These are phyloP conservation scores for Aleadryas rufinucha DNA, from an alignment of 2,113 vertebrate species.

Conservation along the genomic window DNA sequence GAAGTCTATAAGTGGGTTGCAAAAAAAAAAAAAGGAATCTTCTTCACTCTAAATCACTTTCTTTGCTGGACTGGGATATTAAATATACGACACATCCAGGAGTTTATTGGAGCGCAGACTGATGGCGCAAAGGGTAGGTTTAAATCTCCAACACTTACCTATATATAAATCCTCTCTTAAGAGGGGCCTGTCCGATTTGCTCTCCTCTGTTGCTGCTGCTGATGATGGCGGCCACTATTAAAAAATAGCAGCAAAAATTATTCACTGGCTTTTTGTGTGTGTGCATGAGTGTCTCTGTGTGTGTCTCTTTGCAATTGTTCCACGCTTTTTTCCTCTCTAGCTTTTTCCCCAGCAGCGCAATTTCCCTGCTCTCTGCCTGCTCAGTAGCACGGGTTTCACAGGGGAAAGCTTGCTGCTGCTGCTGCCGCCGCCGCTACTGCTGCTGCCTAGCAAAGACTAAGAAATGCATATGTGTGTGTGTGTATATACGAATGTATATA, in stretches of 20 bases:
- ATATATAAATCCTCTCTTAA: constrained; percentile 88
- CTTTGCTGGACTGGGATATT: constrained; percentile 94
- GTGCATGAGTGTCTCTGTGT: constrained; percentile 71
- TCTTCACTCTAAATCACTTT: constrained; percentile 92
- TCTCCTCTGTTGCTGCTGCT: constrained; percentile 63
- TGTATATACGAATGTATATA: constrained; percentile 58
- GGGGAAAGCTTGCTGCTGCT: constrained; percentile 69
- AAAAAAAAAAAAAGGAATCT: constrained; percentile 78
- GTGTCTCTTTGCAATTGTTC: constrained; percentile 78
- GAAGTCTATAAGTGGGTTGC: constrained; percentile 87
- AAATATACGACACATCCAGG: constrained; percentile 97
- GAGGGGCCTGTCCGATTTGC: constrained; percentile 81
- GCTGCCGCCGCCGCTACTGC: not conserved
- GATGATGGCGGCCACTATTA: constrained; percentile 79
- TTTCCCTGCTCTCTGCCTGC: constrained; percentile 70
- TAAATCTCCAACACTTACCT: constrained; percentile 93
- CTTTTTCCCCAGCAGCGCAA: constrained; percentile 70
- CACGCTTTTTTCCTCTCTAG: constrained; percentile 79
- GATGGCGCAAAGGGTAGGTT: constrained; percentile 99
- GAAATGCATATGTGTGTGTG: constrained; percentile 44
- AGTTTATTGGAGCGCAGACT: constrained; percentile 99
- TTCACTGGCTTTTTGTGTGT: constrained; percentile 73
- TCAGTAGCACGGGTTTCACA: constrained; percentile 81
- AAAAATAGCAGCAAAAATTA: constrained; percentile 84
- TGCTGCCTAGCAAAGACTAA: not conserved